phyloP scores from a whole-genome alignment of 2,888 invertebrate species.

The Spisula solida region DNA sequence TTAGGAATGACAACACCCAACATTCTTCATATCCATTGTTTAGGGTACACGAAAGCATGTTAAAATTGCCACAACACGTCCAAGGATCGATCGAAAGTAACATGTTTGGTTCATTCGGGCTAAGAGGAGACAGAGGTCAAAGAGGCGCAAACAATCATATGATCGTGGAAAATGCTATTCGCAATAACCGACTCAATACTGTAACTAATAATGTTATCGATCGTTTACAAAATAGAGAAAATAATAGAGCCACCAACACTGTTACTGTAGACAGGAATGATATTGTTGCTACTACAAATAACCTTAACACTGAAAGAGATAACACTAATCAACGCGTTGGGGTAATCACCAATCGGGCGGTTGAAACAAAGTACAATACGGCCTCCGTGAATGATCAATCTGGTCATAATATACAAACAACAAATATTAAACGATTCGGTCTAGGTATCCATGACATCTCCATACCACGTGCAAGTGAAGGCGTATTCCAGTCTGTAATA shows the following conservation, averaged over 20 bases:
- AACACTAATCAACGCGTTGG: not conserved
- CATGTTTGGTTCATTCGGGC: not conserved
- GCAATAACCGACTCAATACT: not conserved
- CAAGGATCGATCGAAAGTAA: not conserved
- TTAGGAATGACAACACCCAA: not conserved
- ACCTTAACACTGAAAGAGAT: not conserved
- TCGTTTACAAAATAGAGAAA: not conserved
- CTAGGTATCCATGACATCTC: not conserved
- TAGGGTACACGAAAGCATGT: constrained; percentile 18
- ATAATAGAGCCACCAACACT: not conserved
- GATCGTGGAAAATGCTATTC: not conserved
- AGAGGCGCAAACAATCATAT: not conserved
- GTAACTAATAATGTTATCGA: not conserved
- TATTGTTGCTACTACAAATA: not conserved
- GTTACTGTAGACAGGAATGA: not conserved
- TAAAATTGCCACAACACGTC: not conserved
- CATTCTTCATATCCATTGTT: constrained; percentile 27
- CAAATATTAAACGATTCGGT: not conserved
- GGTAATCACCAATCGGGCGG: not conserved
- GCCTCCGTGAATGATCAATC: not conserved
- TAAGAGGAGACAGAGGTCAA: not conserved
- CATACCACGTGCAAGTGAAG: not conserved
- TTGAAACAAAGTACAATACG: not conserved
- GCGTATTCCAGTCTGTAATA: constrained; percentile 7
- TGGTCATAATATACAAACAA: not conserved